Evolutionary conservation across 2,113 vertebrate genomes (phyloP).

Genomic region (Petrocephalus zakoni): DNA sequence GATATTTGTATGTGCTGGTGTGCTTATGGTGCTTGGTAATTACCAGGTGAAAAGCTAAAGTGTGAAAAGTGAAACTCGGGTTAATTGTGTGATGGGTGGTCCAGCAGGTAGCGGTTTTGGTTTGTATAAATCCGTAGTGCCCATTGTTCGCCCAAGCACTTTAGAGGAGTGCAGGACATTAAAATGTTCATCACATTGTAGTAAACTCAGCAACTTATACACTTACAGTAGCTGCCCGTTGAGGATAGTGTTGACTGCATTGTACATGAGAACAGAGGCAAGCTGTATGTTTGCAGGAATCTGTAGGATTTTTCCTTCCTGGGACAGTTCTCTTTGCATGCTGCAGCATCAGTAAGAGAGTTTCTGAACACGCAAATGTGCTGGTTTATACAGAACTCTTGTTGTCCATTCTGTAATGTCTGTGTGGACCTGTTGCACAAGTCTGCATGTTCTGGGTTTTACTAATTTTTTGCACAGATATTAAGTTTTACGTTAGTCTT

Average conservation of each 20-base stretch:
- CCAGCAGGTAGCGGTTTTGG: background rate
- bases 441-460: background rate
- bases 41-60: background rate
- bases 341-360: background rate
- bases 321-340: background rate
- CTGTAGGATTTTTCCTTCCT: background rate
- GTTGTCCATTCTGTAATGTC: background rate
- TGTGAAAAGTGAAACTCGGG: background rate
- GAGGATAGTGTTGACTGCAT: background rate
- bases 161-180: background rate
- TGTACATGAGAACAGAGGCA: background rate
- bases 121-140: background rate
- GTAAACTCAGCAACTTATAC: background rate
- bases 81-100: background rate
- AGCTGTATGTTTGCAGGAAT: background rate
- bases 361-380: background rate
- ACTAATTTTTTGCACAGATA: background rate
- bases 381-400: background rate
- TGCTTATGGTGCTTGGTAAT: background rate
- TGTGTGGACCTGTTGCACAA: background rate
- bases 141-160: background rate
- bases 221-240: background rate
- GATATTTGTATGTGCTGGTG: background rate
- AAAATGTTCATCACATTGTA: background rate
- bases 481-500: background rate